Evolutionary conservation across 2,113 vertebrate genomes (phyloP).

Genomic region (Corythaixoides concolor): DNA sequence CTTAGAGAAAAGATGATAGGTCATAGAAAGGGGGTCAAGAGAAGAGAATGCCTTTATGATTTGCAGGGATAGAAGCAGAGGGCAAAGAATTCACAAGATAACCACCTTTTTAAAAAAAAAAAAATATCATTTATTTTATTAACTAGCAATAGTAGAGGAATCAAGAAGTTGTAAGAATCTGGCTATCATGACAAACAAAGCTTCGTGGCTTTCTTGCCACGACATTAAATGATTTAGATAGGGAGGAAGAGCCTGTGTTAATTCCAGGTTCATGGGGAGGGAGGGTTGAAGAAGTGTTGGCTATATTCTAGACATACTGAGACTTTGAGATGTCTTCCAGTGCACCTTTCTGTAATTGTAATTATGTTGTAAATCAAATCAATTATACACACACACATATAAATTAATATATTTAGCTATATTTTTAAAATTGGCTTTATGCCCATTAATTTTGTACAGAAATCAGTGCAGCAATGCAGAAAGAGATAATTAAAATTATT

Average conservation of each 20-base stretch:
- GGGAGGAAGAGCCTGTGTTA: background rate
- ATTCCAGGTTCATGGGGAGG: background rate
- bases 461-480: background rate
- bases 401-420: background rate
- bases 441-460: background rate
- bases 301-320: background rate
- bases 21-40: background rate
- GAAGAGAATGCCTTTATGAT: background rate
- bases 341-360: background rate
- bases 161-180: background rate
- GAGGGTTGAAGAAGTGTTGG: background rate
- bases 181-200: background rate
- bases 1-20: background rate
- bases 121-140: background rate
- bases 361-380: background rate
- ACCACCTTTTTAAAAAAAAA: background rate
- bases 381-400: background rate
- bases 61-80: background rate
- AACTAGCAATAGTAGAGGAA: background rate
- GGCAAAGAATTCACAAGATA: background rate
- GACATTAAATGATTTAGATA: background rate
- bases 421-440: background rate
- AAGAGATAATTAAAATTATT: constrained; percentile 31
- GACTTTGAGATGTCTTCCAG: background rate
- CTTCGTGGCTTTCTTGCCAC: background rate